phyloP scores from a whole-genome alignment of 2,888 invertebrate genomes.

The Drosophila hawaiiensis region DNA sequence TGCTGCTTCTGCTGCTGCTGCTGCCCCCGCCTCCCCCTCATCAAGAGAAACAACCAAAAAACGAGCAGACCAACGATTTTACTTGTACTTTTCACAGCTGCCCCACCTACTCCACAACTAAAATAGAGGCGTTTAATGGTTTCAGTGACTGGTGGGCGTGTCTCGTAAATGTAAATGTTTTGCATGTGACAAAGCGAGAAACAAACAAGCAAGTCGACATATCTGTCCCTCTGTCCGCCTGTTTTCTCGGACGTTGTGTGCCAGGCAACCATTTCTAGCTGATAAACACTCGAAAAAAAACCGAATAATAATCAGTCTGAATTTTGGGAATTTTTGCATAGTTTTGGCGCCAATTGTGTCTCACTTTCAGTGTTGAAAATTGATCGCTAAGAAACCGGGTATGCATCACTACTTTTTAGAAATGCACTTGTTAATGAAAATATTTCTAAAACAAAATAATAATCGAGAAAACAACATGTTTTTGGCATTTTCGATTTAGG shows the following conservation, averaged over 20 bases:
- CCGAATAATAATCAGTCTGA: background rate
- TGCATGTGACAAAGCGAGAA: slow-evolving; percentile 28
- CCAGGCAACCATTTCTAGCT: slow-evolving; percentile 9
- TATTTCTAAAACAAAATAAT: too few relatives aligned
- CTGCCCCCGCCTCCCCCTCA: background rate
- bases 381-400: background rate
- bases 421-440: background rate
- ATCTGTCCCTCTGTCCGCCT: background rate
- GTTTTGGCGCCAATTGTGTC: background rate
- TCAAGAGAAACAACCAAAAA: background rate
- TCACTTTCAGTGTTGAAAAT: background rate
- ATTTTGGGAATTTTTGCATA: background rate
- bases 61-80: slow-evolving; percentile 24
- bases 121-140: slow-evolving; percentile 43
- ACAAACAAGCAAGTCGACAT: background rate
- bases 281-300: background rate
- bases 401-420: background rate
- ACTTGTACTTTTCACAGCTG: slow-evolving; percentile 59
- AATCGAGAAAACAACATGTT: background rate
- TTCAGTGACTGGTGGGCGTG: slow-evolving; percentile 50
- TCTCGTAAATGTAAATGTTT: slow-evolving; percentile 48
- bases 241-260: background rate
- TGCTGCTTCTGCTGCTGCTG: background rate
- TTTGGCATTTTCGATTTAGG: background rate
- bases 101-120: background rate